Evolutionary conservation across 2,888 invertebrate species (phyloP), one percentile per base, ranked within the genome.

Genomic region (Thecophora atra): DNA sequence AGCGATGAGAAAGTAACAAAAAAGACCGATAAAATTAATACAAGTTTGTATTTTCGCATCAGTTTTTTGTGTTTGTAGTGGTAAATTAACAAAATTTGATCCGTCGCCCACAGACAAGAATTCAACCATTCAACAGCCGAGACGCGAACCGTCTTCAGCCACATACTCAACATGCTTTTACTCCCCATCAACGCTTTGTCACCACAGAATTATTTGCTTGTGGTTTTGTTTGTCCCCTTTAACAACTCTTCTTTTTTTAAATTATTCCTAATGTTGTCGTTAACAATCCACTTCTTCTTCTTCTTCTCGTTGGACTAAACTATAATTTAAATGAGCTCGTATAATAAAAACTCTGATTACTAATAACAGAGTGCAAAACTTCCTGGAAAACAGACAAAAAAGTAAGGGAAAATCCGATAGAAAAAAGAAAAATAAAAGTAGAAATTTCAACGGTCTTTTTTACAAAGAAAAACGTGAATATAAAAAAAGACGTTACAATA

Each of bases 261-360:
- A 7, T 52, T 4, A 17, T 19, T n/a, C 52, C 15, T 8, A 17
- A 19, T 52, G 15, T n/a, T 52, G 17, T 5, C 52, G 3, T 5
- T 17, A n/a, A n/a, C 15, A 19, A 3, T 54, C 19, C 19, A n/a
- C 54, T 21, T 54, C 24, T 8, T 54, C 30, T 54, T 54, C 19
- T 54, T 21, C 54, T n/a, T 21, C 5, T 54, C 19, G 17, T 54
- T 30, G 5, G 4, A 30, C 30, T 13, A 60, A 47, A 24, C 44
- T 69, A 19, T 69, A 69, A 69, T 69, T 69, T 69, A 24, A 58
- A 15, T 26, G 28, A 58, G 26, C 24, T 58, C 28, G 26, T 24
- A 67, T 54, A 67, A 67, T 54, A 37, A 67, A 30, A 67, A 56
- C 54, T 37, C 28, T 51, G 60, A 60, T 69, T 69, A 19, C n/a